Evolutionary conservation across 2,888 invertebrate genomes (phyloP), one percentile per base, ranked within the genome.

Genomic region (Gonocerus acuteangulatus): DNA sequence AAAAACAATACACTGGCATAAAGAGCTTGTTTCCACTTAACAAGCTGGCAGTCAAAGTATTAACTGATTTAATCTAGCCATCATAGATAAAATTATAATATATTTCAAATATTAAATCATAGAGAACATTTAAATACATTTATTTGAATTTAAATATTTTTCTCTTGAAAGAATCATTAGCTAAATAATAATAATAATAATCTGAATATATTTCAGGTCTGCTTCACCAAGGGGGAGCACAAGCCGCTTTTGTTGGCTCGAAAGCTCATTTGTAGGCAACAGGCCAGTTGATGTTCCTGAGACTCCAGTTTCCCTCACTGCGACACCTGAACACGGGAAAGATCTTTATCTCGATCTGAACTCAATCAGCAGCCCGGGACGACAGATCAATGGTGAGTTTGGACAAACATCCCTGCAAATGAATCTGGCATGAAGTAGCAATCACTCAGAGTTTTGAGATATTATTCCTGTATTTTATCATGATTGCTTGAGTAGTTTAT

Each of bases 251-350:
- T 89, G 86, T 74, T 93, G 94, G 93, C 80, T 93, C 74, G 94
- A 94, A 75, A 92, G 91, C 75, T 91, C 91, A 67, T 94, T 94
- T 74, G 87, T 89, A 64, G 88, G 88, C 70, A 87, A 86, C 70
- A 85, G 88, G 71, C 91, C 90, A 2, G 76, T 89, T 72, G 90
- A 90, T 70, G 88, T 89, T 49, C 91, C 91, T 16, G 87, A 89
- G 75, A 89, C 89, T 64, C 89, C 90, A 39, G 78, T 84, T 57
- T 65, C 63, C 51, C 57, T 57, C 51, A 61, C 52, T 16, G 57
- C 66, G 7, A 51, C 49, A 13, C 67, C 62, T 42, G 62, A 60
- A 58, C 65, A 62, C 58, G 61, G 45, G 56, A 49, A 62, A 19
- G 67, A 70, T 60, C 65, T 68, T 21, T 69, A 69, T 65, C 65